Evolutionary conservation across 30 jellyfish, hydroid and myxozoan species (phyloP).

Genomic region (Euphysa ruthae): DNA sequence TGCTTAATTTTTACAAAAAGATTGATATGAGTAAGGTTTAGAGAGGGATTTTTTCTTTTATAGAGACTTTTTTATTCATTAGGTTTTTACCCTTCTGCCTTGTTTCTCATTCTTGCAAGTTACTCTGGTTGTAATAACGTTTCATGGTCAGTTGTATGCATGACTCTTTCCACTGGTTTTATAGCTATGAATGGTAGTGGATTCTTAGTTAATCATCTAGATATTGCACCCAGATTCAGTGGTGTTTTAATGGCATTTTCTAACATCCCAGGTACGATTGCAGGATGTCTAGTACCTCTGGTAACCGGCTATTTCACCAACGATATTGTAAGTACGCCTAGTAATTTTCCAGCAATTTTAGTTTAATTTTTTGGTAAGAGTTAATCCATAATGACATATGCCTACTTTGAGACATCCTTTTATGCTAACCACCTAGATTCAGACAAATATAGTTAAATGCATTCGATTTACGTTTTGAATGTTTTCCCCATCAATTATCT

Average conservation of each 20-base stretch:
- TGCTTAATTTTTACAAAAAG: too few relatives aligned
- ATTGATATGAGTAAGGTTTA: too few relatives aligned
- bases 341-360: too few relatives aligned
- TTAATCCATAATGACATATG: too few relatives aligned
- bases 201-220: constrained; percentile 28
- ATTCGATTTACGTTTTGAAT: too few relatives aligned
- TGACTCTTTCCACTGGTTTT: constrained; percentile 45
- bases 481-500: too few relatives aligned
- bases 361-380: too few relatives aligned
- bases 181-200: constrained; percentile 21
- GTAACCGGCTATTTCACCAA: constrained; percentile 37
- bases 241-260: constrained; percentile 29
- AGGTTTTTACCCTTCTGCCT: constrained; percentile 53
- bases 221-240: constrained; percentile 33
- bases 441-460: too few relatives aligned
- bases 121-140: constrained; percentile 45
- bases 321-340: constrained; percentile 27
- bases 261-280: constrained; percentile 37
- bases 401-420: too few relatives aligned
- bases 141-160: constrained; percentile 25
- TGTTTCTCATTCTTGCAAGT: constrained; percentile 19
- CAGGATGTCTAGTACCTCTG: constrained; percentile 42
- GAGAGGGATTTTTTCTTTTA: too few relatives aligned
- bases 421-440: too few relatives aligned
- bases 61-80: too few relatives aligned